Base-by-base conservation (phyloP, 2,113 vertebrate genomes). In the Hydrochoerus hydrochaeris region DNA sequence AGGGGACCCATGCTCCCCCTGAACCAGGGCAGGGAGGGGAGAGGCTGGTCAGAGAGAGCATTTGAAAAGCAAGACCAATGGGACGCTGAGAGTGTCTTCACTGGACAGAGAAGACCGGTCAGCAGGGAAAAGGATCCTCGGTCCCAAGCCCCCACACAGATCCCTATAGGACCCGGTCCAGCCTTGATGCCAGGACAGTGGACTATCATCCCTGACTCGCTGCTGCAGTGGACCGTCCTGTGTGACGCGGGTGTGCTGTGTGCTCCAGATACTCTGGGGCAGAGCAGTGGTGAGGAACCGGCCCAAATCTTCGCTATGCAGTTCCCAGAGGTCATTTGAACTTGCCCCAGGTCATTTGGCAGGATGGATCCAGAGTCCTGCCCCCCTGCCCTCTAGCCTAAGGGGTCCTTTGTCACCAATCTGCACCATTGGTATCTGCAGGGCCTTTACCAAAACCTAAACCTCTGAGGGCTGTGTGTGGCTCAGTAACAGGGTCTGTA, bases 201-300 rank as follows among this genome's bases (percentile, higher is more conserved):
- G 46, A 44, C 17, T 4, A 5, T 44, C 13, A 7, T 75, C 24
- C 24, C 65, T 35, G 73, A 80, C 60, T 78, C 57, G 12, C 28
- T 28, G 32, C 60, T 14, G 8, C 44, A 17, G 10, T 20, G 35
- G 62, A 2, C 20, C 0, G 0, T 32, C 32, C 24, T 62, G 17
- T 11, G 0, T 24, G 20, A 17, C 8, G 60, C 10, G 54, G 49
- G 28, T 5, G 69, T 1, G 3, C 85, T 1, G 0, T 0, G 0
- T 13, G 14, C 58, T 22, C 17, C 1, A 0, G 41, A 83, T 71
- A 2, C 4, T 3, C 5, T 28, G 35, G 16, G 24, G 26, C 78
- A 20, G 62, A 54, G 44, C 6, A 0, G 14, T 3, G 46, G 60
- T 13, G 0, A 19, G 32, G 75, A 44, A 22, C 38, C 5, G 58